Percentiles rank a stretch among this genome's conserved stretches.
Conservation (phyloP, 1,140 invertebrate genomes). For the Neodiprion pinetum region DNA sequence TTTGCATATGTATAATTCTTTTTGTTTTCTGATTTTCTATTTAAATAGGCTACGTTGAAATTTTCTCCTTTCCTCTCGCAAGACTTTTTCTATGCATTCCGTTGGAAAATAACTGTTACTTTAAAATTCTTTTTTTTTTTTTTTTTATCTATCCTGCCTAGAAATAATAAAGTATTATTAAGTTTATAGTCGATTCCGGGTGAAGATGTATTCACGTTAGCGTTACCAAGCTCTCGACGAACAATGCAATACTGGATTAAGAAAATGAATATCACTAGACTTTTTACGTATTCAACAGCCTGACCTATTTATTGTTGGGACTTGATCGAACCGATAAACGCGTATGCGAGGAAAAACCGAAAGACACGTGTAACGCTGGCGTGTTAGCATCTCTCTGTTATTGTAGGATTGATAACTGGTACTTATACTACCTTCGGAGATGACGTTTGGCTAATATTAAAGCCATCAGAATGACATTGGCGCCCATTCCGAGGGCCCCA, state of each 20-base stretch:
- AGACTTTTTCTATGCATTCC: not conserved
- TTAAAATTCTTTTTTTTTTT: constrained; percentile 10
- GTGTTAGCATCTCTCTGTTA: not conserved
- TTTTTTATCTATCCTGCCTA: constrained; percentile 10
- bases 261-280: not conserved
- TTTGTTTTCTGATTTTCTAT: not conserved
- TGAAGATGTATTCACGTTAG: not conserved
- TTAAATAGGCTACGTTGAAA: not conserved
- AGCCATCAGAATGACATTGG: constrained; percentile 81
- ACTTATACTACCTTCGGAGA: constrained; percentile 70
- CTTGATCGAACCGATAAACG: not conserved
- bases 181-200: not conserved
- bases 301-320: not conserved
- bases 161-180: constrained; percentile 15
- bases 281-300: not conserved
- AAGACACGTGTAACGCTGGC: not conserved
- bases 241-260: too few relatives aligned
- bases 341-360: too few relatives aligned
- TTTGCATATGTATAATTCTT: too few relatives aligned
- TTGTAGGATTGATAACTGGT: not conserved
- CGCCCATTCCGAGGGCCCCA: constrained; percentile 80
- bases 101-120: not conserved
- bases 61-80: not conserved
- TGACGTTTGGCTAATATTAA: constrained; percentile 80
- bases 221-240: not conserved